phyloP scores from a whole-genome alignment of 2,888 invertebrate species.

The Nephrotoma appendiculata region DNA sequence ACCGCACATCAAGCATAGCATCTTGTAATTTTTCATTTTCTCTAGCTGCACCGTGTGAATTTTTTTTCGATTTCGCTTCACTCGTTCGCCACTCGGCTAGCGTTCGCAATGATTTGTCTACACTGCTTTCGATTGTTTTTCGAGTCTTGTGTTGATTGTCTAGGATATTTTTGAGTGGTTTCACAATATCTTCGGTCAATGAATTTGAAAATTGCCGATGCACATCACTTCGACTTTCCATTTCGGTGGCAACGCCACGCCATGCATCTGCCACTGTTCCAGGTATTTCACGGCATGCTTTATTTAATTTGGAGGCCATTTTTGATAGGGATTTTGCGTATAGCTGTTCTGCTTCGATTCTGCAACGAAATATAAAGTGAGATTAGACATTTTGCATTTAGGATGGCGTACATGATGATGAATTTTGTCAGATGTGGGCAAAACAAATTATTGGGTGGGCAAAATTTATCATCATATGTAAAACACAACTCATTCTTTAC shows the following conservation, averaged over 20 bases:
- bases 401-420: too few relatives aligned
- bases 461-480: too few relatives aligned
- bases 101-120: slow-evolving; percentile 71
- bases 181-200: slow-evolving; percentile 74
- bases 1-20: slow-evolving; percentile 43
- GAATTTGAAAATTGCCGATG: slow-evolving; percentile 71
- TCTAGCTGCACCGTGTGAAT: slow-evolving; percentile 71
- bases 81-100: slow-evolving; percentile 74
- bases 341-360: slow-evolving; percentile 79
- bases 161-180: slow-evolving; percentile 63
- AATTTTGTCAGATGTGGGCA: too few relatives aligned
- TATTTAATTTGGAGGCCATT: slow-evolving; percentile 69
- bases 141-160: slow-evolving; percentile 56
- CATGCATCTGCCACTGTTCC: slow-evolving; percentile 78
- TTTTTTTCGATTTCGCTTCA: slow-evolving; percentile 80
- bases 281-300: slow-evolving; percentile 64
- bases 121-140: slow-evolving; percentile 61
- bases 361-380: slow-evolving; percentile 24
- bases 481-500: too few relatives aligned
- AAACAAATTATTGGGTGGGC: too few relatives aligned
- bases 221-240: slow-evolving; percentile 82
- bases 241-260: slow-evolving; percentile 81
- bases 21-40: slow-evolving; percentile 89
- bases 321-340: slow-evolving; percentile 85
- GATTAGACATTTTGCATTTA: not conserved